Percentiles rank a stretch among this genome's conserved stretches.
Conservation (phyloP, 2,888 invertebrate species). For the Platycheirus rosarum region DNA sequence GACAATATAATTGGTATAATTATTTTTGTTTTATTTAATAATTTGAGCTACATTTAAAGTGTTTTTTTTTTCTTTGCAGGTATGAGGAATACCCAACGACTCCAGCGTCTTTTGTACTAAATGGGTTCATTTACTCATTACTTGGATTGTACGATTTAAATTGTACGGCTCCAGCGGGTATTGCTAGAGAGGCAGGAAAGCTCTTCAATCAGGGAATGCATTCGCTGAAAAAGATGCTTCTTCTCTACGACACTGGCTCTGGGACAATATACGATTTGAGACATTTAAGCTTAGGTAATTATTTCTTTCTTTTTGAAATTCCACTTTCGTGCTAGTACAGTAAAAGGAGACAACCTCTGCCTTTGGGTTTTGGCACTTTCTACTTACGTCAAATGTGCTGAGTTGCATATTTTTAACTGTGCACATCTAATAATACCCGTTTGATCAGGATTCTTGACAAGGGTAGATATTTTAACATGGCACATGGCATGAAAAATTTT, state of each 20-base stretch:
- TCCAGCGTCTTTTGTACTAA: conserved; percentile 96
- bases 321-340: no score
- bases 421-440: no score
- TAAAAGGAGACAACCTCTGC: no score
- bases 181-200: conserved; percentile 88
- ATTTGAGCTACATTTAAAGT: no score
- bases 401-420: no score
- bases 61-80: conserved; percentile 83
- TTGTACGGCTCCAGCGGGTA: conserved; percentile 88
- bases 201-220: conserved; percentile 93
- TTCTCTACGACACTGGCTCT: conserved; percentile 96
- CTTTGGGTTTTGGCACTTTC: no score
- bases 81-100: conserved; percentile 99
- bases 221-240: conserved; percentile 93
- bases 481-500: no score
- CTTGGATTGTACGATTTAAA: conserved; percentile 98
- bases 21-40: background rate
- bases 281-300: conserved; percentile 92
- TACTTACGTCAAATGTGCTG: no score
- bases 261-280: conserved; percentile 98
- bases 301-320: no score
- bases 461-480: no score
- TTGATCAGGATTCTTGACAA: no score
- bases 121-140: conserved; percentile 98
- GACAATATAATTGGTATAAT: conserved; percentile 92